phyloP scores from a whole-genome alignment of 2,888 invertebrate species.

The Macaria liturata region DNA sequence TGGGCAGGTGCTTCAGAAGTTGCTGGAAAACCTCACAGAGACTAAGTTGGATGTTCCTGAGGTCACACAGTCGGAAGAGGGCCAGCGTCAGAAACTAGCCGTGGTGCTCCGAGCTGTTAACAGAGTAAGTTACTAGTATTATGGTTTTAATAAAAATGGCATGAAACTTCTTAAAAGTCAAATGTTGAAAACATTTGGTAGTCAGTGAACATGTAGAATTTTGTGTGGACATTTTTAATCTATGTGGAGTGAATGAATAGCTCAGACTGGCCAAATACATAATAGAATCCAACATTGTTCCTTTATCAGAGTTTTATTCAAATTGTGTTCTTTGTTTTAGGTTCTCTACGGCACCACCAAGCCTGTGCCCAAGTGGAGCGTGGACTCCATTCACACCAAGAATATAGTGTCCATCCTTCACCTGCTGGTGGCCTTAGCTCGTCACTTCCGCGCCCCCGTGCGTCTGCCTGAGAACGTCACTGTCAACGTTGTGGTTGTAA shows the following conservation, averaged over 20 bases:
- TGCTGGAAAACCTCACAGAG: conserved; percentile 92
- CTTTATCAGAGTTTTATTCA: too few relatives aligned
- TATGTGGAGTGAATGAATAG: too few relatives aligned
- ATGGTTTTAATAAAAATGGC: too few relatives aligned
- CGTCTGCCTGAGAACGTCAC: conserved; percentile 98
- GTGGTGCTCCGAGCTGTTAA: conserved; percentile 95
- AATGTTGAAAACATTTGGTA: too few relatives aligned
- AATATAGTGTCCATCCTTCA: conserved; percentile 98
- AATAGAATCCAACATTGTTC: too few relatives aligned
- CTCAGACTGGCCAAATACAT: too few relatives aligned
- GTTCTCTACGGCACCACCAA: conserved; percentile 87
- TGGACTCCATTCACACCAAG: conserved; percentile 98
- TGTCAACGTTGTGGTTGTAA: conserved; percentile 95
- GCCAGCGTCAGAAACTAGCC: conserved; percentile 96
- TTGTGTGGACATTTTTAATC: too few relatives aligned
- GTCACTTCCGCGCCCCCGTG: conserved; percentile 97
- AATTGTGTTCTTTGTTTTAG: background rate
- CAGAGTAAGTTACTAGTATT: conserved; percentile 82
- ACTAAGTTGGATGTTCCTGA: conserved; percentile 97
- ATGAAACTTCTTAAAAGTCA: too few relatives aligned
- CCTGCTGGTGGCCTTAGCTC: conserved; percentile 94
- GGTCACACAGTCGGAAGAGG: conserved; percentile 99
- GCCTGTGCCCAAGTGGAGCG: conserved; percentile 96
- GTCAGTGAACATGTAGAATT: too few relatives aligned
- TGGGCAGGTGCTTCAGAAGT: conserved; percentile 91